Evolutionary conservation across 2,888 invertebrate genomes (phyloP).

Genomic region (Oscheius sp.): DNA sequence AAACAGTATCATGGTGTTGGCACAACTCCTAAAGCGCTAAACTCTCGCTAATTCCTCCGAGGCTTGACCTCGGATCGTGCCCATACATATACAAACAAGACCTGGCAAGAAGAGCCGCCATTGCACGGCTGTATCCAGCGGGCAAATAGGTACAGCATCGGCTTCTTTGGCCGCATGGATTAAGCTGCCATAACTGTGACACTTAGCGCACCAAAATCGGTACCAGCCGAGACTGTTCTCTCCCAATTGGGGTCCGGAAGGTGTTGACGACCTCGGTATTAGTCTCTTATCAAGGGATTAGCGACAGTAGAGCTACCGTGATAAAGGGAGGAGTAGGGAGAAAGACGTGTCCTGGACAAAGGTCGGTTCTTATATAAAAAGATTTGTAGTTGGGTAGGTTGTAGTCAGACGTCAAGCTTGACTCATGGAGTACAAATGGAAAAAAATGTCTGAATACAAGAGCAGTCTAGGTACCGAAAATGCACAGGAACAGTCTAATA

Average conservation of each 20-base stretch:
- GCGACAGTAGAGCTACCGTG: constrained; percentile 33
- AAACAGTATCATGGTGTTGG: constrained; percentile 32
- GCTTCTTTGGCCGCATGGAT: constrained; percentile 21
- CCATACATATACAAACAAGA: constrained; percentile 25
- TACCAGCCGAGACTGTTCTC: constrained; percentile 10
- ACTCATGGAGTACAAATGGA: background rate
- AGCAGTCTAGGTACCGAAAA: background rate
- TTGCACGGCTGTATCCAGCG: constrained; percentile 25
- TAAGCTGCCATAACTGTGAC: constrained; percentile 25
- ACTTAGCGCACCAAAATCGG: constrained; percentile 14
- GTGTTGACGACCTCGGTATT: constrained; percentile 29
- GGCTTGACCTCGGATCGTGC: constrained; percentile 30
- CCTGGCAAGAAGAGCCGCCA: background rate
- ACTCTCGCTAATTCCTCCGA: constrained; percentile 14
- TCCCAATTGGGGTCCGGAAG: constrained; percentile 11
- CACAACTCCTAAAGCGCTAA: constrained; percentile 30
- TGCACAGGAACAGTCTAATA: background rate
- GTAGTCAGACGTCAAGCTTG: background rate
- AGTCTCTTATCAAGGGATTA: constrained; percentile 33
- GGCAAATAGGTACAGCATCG: constrained; percentile 26
- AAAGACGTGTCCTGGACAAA: background rate
- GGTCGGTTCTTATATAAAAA: background rate
- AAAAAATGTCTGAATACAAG: background rate
- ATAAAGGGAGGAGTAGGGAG: constrained; percentile 27
- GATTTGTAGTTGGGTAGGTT: background rate